Evolutionary conservation across 53 echinoderm and acorn worm species (phyloP).

Genomic region (Echinometra lucunter): DNA sequence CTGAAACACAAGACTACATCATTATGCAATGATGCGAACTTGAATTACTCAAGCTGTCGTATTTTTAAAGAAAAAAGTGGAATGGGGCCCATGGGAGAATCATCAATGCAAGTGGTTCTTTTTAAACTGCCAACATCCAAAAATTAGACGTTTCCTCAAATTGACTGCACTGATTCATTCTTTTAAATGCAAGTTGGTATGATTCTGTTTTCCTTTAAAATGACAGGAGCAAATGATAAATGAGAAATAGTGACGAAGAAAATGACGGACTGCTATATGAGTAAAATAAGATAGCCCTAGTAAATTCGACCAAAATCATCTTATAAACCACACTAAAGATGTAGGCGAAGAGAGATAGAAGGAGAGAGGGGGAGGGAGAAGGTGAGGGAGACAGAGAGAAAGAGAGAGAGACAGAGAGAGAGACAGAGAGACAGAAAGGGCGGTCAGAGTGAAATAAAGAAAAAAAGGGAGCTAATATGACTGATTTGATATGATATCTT

Average conservation of each 20-base stretch:
- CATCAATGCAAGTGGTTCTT: not conserved
- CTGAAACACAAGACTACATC: not conserved
- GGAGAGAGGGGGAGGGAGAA: not conserved
- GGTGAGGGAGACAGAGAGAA: not conserved
- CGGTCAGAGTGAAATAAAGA: not conserved
- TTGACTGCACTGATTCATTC: not conserved
- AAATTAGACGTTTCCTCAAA: slow-evolving; percentile 22
- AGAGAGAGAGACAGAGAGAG: not conserved
- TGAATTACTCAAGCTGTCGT: not conserved
- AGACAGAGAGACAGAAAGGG: not conserved
- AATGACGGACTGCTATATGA: not conserved
- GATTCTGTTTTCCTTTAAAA: not conserved
- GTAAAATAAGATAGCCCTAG: too few species aligned
- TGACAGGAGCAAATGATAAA: not conserved
- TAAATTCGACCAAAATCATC: too few species aligned
- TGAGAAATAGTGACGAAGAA: not conserved
- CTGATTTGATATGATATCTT: too few species aligned
- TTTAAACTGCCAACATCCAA: not conserved
- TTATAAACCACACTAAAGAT: too few species aligned
- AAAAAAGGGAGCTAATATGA: too few species aligned
- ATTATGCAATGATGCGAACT: not conserved
- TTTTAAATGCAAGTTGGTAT: not conserved
- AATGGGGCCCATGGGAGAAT: not conserved
- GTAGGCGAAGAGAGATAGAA: not conserved
- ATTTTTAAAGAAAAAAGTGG: not conserved